Percentiles rank a stretch among this genome's conserved stretches.
Conservation (phyloP, 2,113 vertebrate genomes). For the Chaetura pelagica region DNA sequence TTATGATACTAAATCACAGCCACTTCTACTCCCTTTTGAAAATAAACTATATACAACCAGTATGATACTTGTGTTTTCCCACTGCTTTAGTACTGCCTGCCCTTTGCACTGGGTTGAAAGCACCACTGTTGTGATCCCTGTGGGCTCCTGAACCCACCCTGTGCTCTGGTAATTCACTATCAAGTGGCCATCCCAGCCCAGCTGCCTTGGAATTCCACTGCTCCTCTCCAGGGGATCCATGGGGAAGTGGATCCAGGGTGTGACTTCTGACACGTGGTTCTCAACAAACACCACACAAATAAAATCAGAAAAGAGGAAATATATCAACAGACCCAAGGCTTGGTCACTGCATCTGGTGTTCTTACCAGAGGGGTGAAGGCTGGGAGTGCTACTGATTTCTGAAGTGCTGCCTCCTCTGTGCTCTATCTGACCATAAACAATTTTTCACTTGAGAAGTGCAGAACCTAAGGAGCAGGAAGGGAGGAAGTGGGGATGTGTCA, state of each 20-base stretch:
- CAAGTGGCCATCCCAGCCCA: too few relatives aligned
- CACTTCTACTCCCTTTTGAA: neutral
- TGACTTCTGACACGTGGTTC: neutral
- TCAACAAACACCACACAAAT: neutral
- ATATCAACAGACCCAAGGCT: neutral
- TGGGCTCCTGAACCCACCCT: neutral
- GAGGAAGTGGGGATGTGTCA: neutral
- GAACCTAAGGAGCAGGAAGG: neutral
- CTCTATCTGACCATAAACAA: neutral
- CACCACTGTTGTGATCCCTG: neutral
- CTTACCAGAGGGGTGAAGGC: neutral
- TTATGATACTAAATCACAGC: neutral
- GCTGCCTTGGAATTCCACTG: neutral
- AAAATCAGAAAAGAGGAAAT: neutral
- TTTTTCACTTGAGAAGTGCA: neutral
- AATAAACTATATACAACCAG: neutral
- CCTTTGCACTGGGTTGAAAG: neutral
- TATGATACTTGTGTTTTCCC: neutral
- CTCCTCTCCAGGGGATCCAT: rapidly evolving
- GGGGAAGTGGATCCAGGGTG: neutral
- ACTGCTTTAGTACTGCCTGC: neutral
- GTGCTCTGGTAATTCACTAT: neutral
- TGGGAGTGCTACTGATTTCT: neutral
- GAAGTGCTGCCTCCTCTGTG: neutral
- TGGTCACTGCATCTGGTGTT: neutral